Evolutionary conservation across 2,888 invertebrate genomes (phyloP).

Genomic region (Eremobia ochroleuca): DNA sequence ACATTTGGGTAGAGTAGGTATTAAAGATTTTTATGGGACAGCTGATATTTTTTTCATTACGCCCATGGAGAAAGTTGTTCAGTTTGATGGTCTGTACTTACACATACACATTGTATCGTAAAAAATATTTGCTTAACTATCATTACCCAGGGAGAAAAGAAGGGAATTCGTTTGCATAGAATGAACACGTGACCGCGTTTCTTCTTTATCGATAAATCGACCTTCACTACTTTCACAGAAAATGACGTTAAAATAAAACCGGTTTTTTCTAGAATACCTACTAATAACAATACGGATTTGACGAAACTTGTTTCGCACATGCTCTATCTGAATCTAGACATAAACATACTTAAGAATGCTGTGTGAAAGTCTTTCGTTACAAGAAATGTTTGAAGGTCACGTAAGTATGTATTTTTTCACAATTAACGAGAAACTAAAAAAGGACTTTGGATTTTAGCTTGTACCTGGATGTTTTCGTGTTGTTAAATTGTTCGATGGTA

Average conservation of each 20-base stretch:
- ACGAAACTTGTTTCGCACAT: slow-evolving; percentile 23
- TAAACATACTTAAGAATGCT: slow-evolving; percentile 41
- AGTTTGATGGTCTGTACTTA: too few relatives aligned
- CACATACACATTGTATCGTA: neutral
- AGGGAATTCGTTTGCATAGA: neutral
- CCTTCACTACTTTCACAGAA: slow-evolving; percentile 54
- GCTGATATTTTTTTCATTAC: too few relatives aligned
- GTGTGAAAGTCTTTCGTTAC: slow-evolving; percentile 54
- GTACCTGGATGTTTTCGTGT: slow-evolving; percentile 28
- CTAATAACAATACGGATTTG: slow-evolving; percentile 43
- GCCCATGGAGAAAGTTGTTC: too few relatives aligned
- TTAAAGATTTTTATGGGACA: too few relatives aligned
- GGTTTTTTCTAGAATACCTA: slow-evolving; percentile 36
- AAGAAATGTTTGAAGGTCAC: slow-evolving; percentile 36
- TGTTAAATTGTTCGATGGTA: neutral
- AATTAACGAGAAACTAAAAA: neutral
- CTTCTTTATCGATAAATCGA: neutral
- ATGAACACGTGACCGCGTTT: neutral
- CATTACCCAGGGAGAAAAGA: neutral
- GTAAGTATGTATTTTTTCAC: neutral
- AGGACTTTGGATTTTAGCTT: neutral
- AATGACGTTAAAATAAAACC: slow-evolving; percentile 23
- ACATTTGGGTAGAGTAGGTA: too few relatives aligned
- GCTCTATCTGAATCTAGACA: slow-evolving; percentile 36
- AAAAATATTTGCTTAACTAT: neutral